phyloP scores from a whole-genome alignment of 2,797 vertebrate species.

The Ctenosaura bakeri region DNA sequence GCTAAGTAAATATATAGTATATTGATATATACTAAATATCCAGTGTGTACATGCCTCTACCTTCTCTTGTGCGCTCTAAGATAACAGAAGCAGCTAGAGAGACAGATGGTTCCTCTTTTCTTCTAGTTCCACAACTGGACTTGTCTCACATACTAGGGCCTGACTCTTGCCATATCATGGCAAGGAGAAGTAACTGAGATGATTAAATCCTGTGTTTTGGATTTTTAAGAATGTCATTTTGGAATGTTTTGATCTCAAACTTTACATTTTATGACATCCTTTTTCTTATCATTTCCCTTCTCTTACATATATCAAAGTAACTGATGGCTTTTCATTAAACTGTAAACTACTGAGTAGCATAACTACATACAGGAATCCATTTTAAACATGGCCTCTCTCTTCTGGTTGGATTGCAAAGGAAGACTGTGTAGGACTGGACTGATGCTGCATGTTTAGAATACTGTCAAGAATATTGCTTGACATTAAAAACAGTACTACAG shows the following conservation, averaged over 20 bases:
- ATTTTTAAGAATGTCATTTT: too few species aligned
- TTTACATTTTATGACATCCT: too few species aligned
- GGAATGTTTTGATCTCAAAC: background rate
- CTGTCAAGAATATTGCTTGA: background rate
- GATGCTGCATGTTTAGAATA: background rate
- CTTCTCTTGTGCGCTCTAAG: background rate
- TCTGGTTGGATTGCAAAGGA: background rate
- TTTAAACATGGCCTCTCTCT: background rate
- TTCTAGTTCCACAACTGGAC: background rate
- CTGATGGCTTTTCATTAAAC: background rate
- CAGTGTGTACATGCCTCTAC: too few species aligned
- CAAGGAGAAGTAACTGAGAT: background rate
- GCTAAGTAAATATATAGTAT: too few species aligned
- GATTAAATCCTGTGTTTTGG: background rate
- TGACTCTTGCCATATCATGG: background rate
- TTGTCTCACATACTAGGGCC: background rate
- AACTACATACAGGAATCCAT: background rate
- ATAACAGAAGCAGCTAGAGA: background rate
- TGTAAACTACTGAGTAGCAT: background rate
- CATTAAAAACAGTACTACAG: background rate
- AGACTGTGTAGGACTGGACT: background rate
- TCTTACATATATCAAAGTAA: background rate
- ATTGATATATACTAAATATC: too few species aligned
- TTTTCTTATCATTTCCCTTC: background rate
- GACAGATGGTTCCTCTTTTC: background rate